Conservation (phyloP, 2,113 vertebrate species). For the Ictalurus furcatus region DNA sequence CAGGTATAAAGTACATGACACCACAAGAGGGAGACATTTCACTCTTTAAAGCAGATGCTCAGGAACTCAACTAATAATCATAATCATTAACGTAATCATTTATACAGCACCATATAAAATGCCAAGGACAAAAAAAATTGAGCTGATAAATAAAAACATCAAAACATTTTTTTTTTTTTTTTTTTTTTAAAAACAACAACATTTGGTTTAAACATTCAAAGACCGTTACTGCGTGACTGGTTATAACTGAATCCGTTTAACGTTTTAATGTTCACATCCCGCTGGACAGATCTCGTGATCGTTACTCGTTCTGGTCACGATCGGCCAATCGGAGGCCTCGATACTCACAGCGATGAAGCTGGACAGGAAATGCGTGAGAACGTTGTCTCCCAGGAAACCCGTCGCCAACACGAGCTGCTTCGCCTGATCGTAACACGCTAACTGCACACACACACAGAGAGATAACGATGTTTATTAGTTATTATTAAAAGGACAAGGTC, state of each 20-base stretch:
- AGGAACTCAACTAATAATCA: background rate
- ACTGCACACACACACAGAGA: conserved; percentile 60
- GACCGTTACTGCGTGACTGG: too few species aligned
- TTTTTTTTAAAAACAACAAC: too few species aligned
- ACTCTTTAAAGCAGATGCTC: background rate
- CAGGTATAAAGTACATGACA: background rate
- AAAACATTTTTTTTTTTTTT: too few species aligned
- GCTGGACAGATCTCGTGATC: background rate
- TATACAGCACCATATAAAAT: background rate
- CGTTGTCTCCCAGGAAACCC: conserved; percentile 83
- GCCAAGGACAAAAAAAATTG: background rate
- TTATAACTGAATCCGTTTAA: too few species aligned
- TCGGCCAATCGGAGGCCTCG: background rate
- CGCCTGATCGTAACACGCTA: conserved; percentile 95
- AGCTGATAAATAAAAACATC: too few species aligned
- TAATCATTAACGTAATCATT: too few species aligned
- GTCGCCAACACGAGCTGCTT: conserved; percentile 92
- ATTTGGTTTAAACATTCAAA: too few species aligned
- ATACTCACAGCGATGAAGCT: conserved; percentile 93
- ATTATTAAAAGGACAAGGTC: background rate
- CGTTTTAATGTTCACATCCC: background rate
- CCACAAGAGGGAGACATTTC: conserved; percentile 5
- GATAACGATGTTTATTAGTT: background rate
- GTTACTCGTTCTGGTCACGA: background rate
- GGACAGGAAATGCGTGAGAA: conserved; percentile 89